Conservation (phyloP, 1,140 invertebrate species). For the Bactericera cockerelli region DNA sequence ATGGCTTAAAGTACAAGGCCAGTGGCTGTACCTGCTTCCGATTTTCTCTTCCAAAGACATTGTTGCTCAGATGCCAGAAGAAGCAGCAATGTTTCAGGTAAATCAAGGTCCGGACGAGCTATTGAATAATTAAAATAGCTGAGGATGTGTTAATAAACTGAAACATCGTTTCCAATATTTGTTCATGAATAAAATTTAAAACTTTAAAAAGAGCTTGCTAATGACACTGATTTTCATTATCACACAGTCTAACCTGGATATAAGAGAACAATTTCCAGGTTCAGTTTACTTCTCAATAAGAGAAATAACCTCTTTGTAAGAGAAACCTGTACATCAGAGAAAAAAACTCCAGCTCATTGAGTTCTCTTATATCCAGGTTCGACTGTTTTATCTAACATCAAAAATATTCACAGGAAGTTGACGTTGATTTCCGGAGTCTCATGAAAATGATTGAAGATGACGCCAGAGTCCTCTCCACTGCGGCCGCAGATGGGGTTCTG, state of each 20-base stretch:
- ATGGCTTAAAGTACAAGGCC: constrained; percentile 74
- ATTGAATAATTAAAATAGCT: neutral
- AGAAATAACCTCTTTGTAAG: too few relatives aligned
- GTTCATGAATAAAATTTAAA: neutral
- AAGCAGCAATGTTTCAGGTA: constrained; percentile 53
- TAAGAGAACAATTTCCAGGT: too few relatives aligned
- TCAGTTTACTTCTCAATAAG: too few relatives aligned
- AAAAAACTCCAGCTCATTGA: too few relatives aligned
- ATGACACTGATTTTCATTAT: too few relatives aligned
- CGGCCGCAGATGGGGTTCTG: constrained; percentile 50
- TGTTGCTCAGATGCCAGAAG: constrained; percentile 81
- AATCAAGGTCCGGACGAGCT: too few relatives aligned
- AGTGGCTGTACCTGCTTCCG: constrained; percentile 82
- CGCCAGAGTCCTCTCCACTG: constrained; percentile 54
- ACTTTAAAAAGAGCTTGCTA: neutral
- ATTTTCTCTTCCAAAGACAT: constrained; percentile 91
- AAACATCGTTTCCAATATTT: neutral
- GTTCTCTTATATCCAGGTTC: too few relatives aligned
- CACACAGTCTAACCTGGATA: too few relatives aligned
- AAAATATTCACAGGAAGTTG: constrained; percentile 43
- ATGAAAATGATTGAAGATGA: constrained; percentile 58
- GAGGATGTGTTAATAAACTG: neutral
- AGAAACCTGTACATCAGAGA: too few relatives aligned
- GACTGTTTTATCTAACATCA: too few relatives aligned
- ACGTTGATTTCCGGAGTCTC: constrained; percentile 58